Conservation (phyloP, 2,888 invertebrate genomes). For the Pachliopta kotzebuea region DNA sequence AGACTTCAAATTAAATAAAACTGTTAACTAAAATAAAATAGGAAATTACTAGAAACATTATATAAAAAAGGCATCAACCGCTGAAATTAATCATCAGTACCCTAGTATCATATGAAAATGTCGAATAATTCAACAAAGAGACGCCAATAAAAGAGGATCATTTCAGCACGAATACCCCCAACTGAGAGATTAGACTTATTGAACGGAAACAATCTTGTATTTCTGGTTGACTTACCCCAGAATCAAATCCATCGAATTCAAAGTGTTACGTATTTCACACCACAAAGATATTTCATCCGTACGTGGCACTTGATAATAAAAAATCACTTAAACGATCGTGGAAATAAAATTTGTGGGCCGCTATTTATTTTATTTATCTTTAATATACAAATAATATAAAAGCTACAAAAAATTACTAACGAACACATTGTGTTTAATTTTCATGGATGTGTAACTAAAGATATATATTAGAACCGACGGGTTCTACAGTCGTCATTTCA, state of each 20-base stretch:
- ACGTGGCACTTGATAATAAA: conserved; percentile 27
- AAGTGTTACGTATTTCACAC: conserved; percentile 51
- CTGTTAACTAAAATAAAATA: no score
- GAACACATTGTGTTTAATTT: no score
- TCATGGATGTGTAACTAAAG: no score
- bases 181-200: conserved; percentile 73
- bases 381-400: no score
- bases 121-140: conserved; percentile 64
- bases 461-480: no score
- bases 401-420: no score
- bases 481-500: no score
- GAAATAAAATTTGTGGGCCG: no score
- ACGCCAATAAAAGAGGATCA: conserved; percentile 72
- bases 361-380: background rate
- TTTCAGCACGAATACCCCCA: conserved; percentile 75
- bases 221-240: conserved; percentile 66
- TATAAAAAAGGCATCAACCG: conserved; percentile 2
- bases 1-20: no score
- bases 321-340: background rate
- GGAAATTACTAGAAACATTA: background rate
- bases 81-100: conserved; percentile 24
- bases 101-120: conserved; percentile 47
- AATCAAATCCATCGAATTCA: conserved; percentile 51
- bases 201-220: conserved; percentile 77
- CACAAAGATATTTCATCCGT: conserved; percentile 35